Evolutionary conservation across 2,888 invertebrate genomes (phyloP).

Genomic region (Torymus auratus): DNA sequence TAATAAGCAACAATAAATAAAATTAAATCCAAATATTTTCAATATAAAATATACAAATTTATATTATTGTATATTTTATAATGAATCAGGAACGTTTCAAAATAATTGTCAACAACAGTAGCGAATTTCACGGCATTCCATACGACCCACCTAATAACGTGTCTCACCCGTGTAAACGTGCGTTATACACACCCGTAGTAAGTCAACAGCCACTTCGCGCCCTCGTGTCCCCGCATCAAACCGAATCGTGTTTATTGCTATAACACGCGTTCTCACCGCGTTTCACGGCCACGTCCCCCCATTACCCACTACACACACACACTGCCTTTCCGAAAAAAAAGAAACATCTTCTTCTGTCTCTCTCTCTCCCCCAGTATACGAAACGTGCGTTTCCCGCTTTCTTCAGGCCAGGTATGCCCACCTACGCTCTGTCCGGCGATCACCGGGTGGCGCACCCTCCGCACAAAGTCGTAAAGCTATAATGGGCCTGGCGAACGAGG

Average conservation of each 20-base stretch:
- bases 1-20: too few species aligned
- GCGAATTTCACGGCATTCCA: neutral
- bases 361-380: neutral
- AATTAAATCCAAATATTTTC: too few species aligned
- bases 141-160: neutral
- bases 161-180: neutral
- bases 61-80: too few species aligned
- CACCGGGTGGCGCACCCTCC: conserved; percentile 49
- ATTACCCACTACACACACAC: neutral
- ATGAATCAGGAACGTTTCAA: neutral
- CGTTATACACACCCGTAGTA: neutral
- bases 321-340: neutral
- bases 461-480: conserved; percentile 62
- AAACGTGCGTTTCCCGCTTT: too few species aligned
- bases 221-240: neutral
- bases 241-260: conserved; percentile 36
- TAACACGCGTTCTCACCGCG: conserved; percentile 33
- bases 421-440: too few species aligned
- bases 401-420: too few species aligned
- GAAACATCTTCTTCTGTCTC: neutral
- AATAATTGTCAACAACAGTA: neutral
- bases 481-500: conserved; percentile 49
- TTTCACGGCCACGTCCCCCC: conserved; percentile 14
- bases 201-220: conserved; percentile 21
- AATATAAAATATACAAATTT: too few species aligned